Percentiles rank a stretch among this genome's conserved stretches.
Evolutionary conservation across 2,888 invertebrate genomes (phyloP).

Genomic region (Rutpela maculata): DNA sequence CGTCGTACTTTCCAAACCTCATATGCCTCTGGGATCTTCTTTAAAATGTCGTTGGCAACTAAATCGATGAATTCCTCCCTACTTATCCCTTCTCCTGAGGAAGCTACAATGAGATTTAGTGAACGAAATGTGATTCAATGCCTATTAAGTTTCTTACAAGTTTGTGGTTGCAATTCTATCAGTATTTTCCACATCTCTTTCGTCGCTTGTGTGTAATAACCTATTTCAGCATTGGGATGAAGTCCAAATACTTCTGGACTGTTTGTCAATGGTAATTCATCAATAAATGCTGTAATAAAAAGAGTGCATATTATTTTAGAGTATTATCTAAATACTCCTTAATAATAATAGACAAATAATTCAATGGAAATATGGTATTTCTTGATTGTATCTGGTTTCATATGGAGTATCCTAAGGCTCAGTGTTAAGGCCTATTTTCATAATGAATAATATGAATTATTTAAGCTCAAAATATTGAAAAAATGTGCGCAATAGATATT

Average conservation of each 20-base stretch:
- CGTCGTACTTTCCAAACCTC: conserved; percentile 87
- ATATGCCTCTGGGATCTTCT: conserved; percentile 84
- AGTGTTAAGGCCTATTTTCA: too few species aligned
- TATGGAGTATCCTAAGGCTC: too few species aligned
- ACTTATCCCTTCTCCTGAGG: conserved; percentile 82
- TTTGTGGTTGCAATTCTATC: conserved; percentile 92
- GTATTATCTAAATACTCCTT: too few species aligned
- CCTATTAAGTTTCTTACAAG: conserved; percentile 77
- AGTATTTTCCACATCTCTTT: conserved; percentile 91
- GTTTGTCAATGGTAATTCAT: conserved; percentile 87
- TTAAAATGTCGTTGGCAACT: conserved; percentile 86
- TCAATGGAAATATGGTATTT: too few species aligned
- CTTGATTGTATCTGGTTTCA: too few species aligned
- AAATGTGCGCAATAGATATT: too few species aligned
- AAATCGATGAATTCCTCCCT: conserved; percentile 90
- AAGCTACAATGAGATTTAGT: conserved; percentile 75
- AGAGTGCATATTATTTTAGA: neutral
- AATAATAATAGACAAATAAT: too few species aligned
- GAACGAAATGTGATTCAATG: neutral
- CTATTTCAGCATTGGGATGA: conserved; percentile 96
- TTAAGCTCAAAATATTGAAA: too few species aligned
- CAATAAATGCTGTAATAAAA: conserved; percentile 81
- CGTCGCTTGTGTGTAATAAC: conserved; percentile 92
- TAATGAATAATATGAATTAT: too few species aligned
- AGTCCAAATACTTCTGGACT: conserved; percentile 94